Evolutionary conservation across 2,797 vertebrate species (phyloP).

Genomic region (Emydoidea blandingii): DNA sequence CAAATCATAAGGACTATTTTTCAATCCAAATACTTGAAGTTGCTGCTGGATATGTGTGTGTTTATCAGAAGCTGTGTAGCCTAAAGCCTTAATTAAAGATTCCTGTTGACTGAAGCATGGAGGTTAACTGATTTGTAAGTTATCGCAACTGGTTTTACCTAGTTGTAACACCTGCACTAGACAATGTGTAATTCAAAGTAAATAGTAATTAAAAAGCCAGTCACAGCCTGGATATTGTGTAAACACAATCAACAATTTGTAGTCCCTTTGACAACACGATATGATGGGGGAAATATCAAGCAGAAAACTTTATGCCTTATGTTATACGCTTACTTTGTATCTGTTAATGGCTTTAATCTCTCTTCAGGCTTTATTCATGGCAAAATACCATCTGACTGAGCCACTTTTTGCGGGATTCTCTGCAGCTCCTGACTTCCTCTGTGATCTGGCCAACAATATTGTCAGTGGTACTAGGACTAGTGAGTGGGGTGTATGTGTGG

Average conservation of each 20-base stretch:
- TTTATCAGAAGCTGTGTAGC: constrained; percentile 50
- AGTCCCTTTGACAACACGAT: background rate
- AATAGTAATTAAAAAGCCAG: background rate
- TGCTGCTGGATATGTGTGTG: constrained; percentile 55
- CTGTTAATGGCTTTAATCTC: background rate
- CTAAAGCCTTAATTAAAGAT: constrained; percentile 63
- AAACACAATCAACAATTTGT: background rate
- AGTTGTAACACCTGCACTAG: background rate
- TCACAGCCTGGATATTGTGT: constrained; percentile 23
- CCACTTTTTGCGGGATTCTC: background rate
- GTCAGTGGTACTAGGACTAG: background rate
- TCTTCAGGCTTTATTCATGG: background rate
- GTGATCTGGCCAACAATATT: background rate
- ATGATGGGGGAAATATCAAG: background rate
- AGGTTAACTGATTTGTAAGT: constrained; percentile 12
- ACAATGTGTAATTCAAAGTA: constrained; percentile 34
- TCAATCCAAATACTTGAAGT: constrained; percentile 53
- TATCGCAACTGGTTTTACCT: constrained; percentile 13
- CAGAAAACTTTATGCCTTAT: background rate
- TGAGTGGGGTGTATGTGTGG: background rate
- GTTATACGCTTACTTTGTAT: constrained; percentile 4
- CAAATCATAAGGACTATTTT: constrained; percentile 42
- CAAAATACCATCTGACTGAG: constrained; percentile 2
- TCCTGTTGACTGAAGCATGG: constrained; percentile 63
- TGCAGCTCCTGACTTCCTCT: background rate